These are phyloP conservation scores for Isaurus tuberculatus DNA, from an alignment of 92 coral and sea anemone species.

Conservation along the genomic window DNA sequence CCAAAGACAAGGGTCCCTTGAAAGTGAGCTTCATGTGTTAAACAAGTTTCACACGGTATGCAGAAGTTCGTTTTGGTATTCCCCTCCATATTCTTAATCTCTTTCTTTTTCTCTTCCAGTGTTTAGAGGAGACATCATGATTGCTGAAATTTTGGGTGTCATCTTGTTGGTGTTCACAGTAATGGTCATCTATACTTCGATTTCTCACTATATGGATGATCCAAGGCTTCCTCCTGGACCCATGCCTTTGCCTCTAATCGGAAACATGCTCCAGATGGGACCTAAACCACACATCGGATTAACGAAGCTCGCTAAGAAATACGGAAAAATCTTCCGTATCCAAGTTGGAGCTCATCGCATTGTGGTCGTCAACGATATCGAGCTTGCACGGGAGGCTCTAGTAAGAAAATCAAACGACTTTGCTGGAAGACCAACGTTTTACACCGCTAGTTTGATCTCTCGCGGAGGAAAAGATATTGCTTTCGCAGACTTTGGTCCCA, in stretches of 20 bases:
- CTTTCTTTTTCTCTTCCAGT: not conserved
- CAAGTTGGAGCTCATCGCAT: slow-evolving; percentile 93
- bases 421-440: slow-evolving; percentile 92
- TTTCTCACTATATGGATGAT: slow-evolving; percentile 64
- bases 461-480: slow-evolving; percentile 93
- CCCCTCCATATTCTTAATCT: too few relatives aligned
- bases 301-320: slow-evolving; percentile 76
- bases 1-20: too few relatives aligned
- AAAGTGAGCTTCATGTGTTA: too few relatives aligned
- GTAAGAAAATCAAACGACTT: slow-evolving; percentile 88
- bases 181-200: slow-evolving; percentile 55
- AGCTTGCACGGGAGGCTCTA: slow-evolving; percentile 96
- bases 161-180: slow-evolving; percentile 56
- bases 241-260: slow-evolving; percentile 89
- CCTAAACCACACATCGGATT: slow-evolving; percentile 84
- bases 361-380: slow-evolving; percentile 89
- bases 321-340: slow-evolving; percentile 89
- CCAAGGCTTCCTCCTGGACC: slow-evolving; percentile 96
- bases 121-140: slow-evolving; percentile 51
- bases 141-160: slow-evolving; percentile 64
- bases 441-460: slow-evolving; percentile 86
- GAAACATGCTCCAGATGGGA: slow-evolving; percentile 97
- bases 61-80: too few relatives aligned
- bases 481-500: slow-evolving; percentile 89
- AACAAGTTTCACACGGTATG: too few relatives aligned